These are phyloP conservation scores for Brienomyrus brachyistius DNA, from an alignment of 2,113 vertebrate genomes.

Conservation along the genomic window DNA sequence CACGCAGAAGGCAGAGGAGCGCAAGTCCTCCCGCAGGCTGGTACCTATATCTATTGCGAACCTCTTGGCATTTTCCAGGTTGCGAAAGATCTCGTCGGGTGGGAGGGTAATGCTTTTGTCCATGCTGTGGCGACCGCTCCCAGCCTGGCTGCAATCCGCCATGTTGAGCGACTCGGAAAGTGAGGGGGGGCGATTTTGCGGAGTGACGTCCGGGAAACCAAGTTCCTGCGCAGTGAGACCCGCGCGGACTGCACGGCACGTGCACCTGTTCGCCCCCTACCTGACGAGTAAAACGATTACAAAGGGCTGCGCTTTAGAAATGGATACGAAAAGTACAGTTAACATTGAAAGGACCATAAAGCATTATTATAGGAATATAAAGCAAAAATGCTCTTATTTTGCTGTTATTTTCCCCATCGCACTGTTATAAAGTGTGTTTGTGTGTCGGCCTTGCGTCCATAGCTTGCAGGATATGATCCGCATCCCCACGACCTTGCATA, in stretches of 20 bases:
- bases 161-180: constrained; percentile 48
- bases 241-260: neutral
- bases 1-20: neutral
- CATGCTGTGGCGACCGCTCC: constrained; percentile 65
- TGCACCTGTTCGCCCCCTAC: neutral
- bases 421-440: neutral
- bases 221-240: neutral
- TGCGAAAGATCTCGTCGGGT: constrained; percentile 89
- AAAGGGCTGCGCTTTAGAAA: neutral
- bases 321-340: neutral
- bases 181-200: neutral
- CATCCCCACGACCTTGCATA: neutral
- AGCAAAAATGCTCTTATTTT: neutral
- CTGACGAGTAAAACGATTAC: neutral
- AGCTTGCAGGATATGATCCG: neutral
- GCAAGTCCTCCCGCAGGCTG: neutral
- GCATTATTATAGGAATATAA: neutral
- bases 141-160: constrained; percentile 62
- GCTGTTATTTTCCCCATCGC: neutral
- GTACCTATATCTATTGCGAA: constrained; percentile 96
- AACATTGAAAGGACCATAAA: neutral
- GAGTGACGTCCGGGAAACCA: neutral
- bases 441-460: too few species aligned
- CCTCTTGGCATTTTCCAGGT: constrained; percentile 89
- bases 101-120: constrained; percentile 94